Conservation (phyloP, 2,888 invertebrate species). For the Drosophila ezoana region DNA sequence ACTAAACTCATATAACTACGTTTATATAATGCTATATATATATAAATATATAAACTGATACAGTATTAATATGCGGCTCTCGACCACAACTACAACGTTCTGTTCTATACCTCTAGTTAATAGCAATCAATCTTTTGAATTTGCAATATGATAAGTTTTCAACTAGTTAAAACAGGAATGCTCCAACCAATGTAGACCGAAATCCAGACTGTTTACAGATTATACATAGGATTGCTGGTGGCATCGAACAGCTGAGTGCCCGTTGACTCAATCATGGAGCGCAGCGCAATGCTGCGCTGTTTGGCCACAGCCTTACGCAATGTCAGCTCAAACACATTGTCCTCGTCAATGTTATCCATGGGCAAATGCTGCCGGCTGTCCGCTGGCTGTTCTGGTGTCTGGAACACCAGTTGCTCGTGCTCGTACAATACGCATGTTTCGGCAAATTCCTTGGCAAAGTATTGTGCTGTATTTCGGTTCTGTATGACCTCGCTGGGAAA, state of each 20-base stretch:
- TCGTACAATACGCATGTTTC: conserved; percentile 74
- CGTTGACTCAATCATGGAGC: conserved; percentile 87
- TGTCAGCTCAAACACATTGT: conserved; percentile 83
- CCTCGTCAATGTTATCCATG: conserved; percentile 84
- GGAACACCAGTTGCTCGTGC: conserved; percentile 72
- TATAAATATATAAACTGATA: conserved; percentile 34
- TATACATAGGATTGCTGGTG: conserved; percentile 84
- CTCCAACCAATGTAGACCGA: conserved; percentile 1
- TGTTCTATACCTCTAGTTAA: conserved; percentile 32
- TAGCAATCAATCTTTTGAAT: conserved; percentile 69
- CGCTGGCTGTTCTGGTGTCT: conserved; percentile 39
- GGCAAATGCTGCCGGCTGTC: conserved; percentile 74
- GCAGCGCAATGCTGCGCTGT: conserved; percentile 87
- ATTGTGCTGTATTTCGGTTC: conserved; percentile 76
- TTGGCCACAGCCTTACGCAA: conserved; percentile 86
- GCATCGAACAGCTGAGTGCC: conserved; percentile 86
- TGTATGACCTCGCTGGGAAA: conserved; percentile 83
- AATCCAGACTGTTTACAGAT: conserved; percentile 63
- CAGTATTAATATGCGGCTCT: conserved; percentile 19
- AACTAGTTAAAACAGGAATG: conserved; percentile 54
- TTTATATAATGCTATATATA: conserved; percentile 31
- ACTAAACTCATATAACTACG: conserved; percentile 21
- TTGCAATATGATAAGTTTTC: conserved; percentile 63
- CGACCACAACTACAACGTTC: conserved; percentile 20
- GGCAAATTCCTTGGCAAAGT: conserved; percentile 75